Evolutionary conservation across 2,888 invertebrate genomes (phyloP).

Genomic region (Apodemia mormo): DNA sequence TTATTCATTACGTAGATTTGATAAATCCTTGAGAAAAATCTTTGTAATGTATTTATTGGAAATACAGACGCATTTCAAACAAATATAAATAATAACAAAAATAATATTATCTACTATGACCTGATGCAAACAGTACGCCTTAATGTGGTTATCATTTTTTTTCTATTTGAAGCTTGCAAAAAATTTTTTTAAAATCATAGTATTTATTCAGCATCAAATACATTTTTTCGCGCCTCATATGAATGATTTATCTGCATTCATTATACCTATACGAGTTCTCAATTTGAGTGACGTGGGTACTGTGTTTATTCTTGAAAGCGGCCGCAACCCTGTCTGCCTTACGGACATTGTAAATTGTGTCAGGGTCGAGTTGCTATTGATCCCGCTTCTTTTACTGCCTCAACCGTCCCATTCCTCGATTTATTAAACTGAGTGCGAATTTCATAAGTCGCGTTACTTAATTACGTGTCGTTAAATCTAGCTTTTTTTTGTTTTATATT

Average conservation of each 20-base stretch:
- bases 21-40: too few relatives aligned
- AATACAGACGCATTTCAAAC: too few relatives aligned
- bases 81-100: too few relatives aligned
- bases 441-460: background rate
- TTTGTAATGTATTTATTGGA: too few relatives aligned
- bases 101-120: too few relatives aligned
- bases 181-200: too few relatives aligned
- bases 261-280: background rate
- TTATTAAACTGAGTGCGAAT: slow-evolving; percentile 5
- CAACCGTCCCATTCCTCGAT: slow-evolving; percentile 57
- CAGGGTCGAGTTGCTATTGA: slow-evolving; percentile 76
- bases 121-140: too few relatives aligned
- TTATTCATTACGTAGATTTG: too few relatives aligned
- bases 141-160: too few relatives aligned
- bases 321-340: slow-evolving; percentile 54
- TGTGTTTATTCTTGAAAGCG: slow-evolving; percentile 69
- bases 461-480: background rate
- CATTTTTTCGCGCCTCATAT: background rate
- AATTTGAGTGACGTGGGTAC: slow-evolving; percentile 24
- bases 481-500: background rate
- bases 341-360: slow-evolving; percentile 73
- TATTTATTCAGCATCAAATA: background rate
- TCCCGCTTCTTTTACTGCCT: slow-evolving; percentile 68
- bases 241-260: slow-evolving; percentile 7
- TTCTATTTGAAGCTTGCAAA: too few relatives aligned